Conservation (phyloP, 2,888 invertebrate species). For the Melipona bicolor region DNA sequence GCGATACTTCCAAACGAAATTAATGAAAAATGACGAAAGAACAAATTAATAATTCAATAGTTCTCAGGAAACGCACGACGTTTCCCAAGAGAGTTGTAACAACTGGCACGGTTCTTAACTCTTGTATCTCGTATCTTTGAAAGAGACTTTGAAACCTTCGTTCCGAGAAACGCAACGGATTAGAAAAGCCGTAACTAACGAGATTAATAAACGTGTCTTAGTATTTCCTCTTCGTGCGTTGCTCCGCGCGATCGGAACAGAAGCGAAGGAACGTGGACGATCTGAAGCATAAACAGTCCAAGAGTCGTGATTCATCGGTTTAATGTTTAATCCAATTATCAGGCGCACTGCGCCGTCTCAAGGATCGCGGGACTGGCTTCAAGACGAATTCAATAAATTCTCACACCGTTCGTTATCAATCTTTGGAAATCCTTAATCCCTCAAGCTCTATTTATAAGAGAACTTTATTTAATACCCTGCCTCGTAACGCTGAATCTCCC, state of each 20-base stretch:
- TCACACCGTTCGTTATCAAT: constrained; percentile 38
- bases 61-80: too few species aligned
- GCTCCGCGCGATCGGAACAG: neutral
- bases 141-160: too few species aligned
- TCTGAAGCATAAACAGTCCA: constrained; percentile 63
- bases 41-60: too few species aligned
- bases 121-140: too few species aligned
- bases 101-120: too few species aligned
- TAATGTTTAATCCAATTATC: constrained; percentile 64
- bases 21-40: too few species aligned
- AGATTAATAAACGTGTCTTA: constrained; percentile 21
- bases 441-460: neutral
- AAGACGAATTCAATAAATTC: constrained; percentile 60
- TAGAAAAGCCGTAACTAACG: constrained; percentile 34
- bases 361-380: constrained; percentile 33
- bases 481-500: neutral
- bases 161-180: too few species aligned
- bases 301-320: constrained; percentile 57
- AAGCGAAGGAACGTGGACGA: constrained; percentile 39
- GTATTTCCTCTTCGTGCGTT: constrained; percentile 31
- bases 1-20: too few species aligned
- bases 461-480: neutral
- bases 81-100: too few species aligned
- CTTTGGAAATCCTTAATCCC: constrained; percentile 9
- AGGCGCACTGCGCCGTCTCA: constrained; percentile 39